Conservation (phyloP, 2,797 vertebrate species). For the Vultur gryphus region DNA sequence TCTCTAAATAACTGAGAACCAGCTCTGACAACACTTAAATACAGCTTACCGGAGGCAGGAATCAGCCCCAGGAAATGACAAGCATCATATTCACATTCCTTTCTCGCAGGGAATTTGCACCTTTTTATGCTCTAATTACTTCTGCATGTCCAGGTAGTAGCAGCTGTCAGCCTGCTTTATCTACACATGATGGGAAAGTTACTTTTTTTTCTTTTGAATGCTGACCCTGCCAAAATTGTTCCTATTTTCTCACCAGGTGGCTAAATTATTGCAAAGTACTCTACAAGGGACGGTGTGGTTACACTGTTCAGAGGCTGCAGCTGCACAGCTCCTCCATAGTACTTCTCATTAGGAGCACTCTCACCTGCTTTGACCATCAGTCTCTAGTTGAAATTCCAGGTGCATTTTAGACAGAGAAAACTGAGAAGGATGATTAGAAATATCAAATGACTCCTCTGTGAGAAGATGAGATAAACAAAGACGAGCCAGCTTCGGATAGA, state of each 20-base stretch:
- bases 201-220: not conserved
- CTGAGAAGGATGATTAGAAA: not conserved
- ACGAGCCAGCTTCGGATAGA: not conserved
- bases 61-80: not conserved
- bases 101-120: not conserved
- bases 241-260: not conserved
- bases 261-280: not conserved
- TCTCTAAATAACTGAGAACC: not conserved
- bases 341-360: not conserved
- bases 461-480: not conserved
- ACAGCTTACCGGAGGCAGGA: not conserved
- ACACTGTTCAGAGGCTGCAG: not conserved
- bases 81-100: not conserved
- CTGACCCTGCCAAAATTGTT: not conserved
- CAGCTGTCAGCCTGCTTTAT: slow-evolving; percentile 32
- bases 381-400: not conserved
- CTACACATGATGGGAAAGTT: not conserved
- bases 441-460: not conserved
- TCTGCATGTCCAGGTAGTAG: not conserved
- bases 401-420: not conserved
- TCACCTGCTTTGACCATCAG: not conserved
- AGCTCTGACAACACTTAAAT: not conserved
- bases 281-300: not conserved
- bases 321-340: not conserved
- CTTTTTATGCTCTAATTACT: slow-evolving; percentile 21